A percentile compares a stretch with the other conserved stretches of the same genome.
These are phyloP conservation scores for Bradypodion ventrale DNA, from an alignment of 2,797 vertebrate genomes.

Conservation along the genomic window DNA sequence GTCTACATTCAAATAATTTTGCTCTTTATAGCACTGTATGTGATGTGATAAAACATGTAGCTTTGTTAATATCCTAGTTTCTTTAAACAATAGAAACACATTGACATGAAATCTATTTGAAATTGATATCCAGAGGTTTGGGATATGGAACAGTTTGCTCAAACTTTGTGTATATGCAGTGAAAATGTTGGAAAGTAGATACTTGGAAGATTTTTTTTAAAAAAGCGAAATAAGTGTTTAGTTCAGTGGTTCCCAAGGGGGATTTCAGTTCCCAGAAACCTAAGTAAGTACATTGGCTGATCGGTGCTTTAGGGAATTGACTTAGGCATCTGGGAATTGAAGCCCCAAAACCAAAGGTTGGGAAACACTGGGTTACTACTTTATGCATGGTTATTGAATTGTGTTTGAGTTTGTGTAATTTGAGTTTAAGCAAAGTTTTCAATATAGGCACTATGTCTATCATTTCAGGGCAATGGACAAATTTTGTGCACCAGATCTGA, in stretches of 20 bases:
- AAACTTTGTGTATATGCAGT: not conserved
- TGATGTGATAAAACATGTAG: not conserved
- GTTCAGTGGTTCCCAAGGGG: too few species aligned
- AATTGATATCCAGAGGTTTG: not conserved
- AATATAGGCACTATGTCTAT: not conserved
- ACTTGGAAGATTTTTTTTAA: not conserved
- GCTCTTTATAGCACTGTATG: not conserved
- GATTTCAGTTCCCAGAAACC: too few species aligned
- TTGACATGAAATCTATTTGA: not conserved
- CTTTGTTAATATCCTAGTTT: not conserved
- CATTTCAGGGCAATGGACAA: slow-evolving; percentile 83
- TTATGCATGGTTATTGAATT: not conserved
- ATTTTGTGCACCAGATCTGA: slow-evolving; percentile 74
- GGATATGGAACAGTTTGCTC: not conserved
- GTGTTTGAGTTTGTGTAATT: not conserved
- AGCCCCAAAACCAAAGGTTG: too few species aligned
- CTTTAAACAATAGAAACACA: not conserved
- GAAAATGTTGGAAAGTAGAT: not conserved
- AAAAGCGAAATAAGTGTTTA: not conserved
- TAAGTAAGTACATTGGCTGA: too few species aligned
- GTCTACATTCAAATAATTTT: not conserved
- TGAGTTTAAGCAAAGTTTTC: not conserved
- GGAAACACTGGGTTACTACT: too few species aligned
- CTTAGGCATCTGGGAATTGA: too few species aligned
- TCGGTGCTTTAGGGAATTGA: too few species aligned